These are phyloP conservation scores for Rousettus leschenaultii DNA, from an alignment of 2,113 vertebrate species.

Conservation along the genomic window DNA sequence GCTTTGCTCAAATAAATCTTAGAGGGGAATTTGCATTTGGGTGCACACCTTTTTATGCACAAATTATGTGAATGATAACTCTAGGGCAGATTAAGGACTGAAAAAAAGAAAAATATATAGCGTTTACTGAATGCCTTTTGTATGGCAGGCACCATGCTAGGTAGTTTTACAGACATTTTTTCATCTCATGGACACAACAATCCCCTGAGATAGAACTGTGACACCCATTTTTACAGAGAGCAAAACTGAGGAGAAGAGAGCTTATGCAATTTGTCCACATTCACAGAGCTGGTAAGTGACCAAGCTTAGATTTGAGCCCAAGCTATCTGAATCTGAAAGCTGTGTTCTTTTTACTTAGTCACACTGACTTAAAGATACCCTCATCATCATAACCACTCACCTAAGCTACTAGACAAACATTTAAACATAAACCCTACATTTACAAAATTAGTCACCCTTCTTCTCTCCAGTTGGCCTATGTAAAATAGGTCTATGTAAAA, in stretches of 20 bases:
- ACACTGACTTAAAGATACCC: neutral
- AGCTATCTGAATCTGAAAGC: neutral
- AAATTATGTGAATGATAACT: slow-evolving; percentile 49
- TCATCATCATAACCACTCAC: neutral
- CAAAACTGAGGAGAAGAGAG: neutral
- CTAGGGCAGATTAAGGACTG: neutral
- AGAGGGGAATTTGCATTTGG: slow-evolving; percentile 47
- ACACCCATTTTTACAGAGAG: neutral
- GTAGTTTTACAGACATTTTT: neutral
- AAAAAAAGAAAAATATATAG: neutral
- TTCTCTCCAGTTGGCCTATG: neutral
- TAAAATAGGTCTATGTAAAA: neutral
- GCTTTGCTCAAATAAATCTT: slow-evolving; percentile 65
- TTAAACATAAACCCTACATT: neutral
- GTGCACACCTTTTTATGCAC: slow-evolving; percentile 62
- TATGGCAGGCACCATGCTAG: neutral
- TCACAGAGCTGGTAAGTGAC: neutral
- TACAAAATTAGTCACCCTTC: neutral
- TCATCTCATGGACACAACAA: neutral
- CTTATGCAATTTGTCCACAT: neutral
- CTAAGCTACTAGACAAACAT: neutral
- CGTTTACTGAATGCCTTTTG: neutral
- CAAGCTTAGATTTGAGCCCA: neutral
- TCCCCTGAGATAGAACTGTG: neutral
- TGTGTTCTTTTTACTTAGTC: neutral